Conservation (phyloP, 2,113 vertebrate species). For the Leucosticte australis region DNA sequence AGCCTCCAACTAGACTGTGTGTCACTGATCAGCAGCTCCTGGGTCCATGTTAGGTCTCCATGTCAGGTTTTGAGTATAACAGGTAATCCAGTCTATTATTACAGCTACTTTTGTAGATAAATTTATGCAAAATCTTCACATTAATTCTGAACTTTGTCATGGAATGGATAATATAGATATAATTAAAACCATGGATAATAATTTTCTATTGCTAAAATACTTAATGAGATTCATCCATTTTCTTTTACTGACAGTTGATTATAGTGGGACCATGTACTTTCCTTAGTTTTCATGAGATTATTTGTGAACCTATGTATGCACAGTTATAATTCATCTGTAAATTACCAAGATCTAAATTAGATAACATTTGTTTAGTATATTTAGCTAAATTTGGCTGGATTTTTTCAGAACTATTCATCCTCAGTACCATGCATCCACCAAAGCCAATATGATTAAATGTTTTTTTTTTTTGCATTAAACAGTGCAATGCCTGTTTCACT, state of each 20-base stretch:
- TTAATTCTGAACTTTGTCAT: neutral
- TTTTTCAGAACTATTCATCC: neutral
- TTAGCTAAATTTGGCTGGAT: neutral
- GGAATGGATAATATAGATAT: neutral
- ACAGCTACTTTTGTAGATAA: neutral
- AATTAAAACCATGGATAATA: neutral
- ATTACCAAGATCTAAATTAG: neutral
- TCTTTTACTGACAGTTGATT: neutral
- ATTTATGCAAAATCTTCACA: neutral
- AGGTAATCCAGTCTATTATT: neutral
- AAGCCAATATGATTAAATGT: neutral
- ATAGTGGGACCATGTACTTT: neutral
- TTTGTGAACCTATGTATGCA: neutral
- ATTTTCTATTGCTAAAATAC: neutral
- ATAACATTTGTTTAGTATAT: neutral
- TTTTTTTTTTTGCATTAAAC: neutral
- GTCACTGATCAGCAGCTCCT: neutral
- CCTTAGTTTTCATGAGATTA: neutral
- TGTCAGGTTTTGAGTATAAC: neutral
- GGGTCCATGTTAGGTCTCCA: neutral
- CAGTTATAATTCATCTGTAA: neutral
- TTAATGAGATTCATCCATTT: neutral
- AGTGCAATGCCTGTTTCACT: neutral
- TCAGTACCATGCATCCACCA: neutral
- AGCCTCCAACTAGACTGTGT: fast-evolving